A percentile compares a stretch with the other conserved stretches of the same genome.
phyloP scores from a whole-genome alignment of 1,140 invertebrate species.

The Acromyrmex echinatior region DNA sequence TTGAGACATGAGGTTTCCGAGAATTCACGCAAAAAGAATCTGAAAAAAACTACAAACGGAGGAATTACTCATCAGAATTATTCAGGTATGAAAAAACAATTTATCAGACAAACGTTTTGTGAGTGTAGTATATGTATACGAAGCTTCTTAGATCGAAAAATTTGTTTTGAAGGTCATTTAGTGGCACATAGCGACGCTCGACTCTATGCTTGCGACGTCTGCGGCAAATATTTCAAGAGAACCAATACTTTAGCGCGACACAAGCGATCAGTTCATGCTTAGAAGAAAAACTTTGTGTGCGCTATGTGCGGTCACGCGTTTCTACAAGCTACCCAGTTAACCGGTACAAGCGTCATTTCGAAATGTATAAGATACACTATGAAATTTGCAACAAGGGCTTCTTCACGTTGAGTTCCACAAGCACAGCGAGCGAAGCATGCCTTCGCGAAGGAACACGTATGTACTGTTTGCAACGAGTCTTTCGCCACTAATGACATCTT shows the following conservation, averaged over 20 bases:
- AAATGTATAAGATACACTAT: slow-evolving; percentile 82
- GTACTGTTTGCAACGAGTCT: slow-evolving; percentile 76
- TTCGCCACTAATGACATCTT: slow-evolving; percentile 82
- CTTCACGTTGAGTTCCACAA: slow-evolving; percentile 81
- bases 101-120: slow-evolving; percentile 67
- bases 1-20: background rate
- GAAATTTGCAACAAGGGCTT: slow-evolving; percentile 85
- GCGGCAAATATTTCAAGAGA: slow-evolving; percentile 86
- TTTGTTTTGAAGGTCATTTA: slow-evolving; percentile 86
- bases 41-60: background rate
- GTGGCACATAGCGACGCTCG: slow-evolving; percentile 85
- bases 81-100: background rate
- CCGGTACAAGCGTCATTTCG: slow-evolving; percentile 81
- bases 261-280: slow-evolving; percentile 78
- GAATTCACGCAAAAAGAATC: background rate
- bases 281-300: slow-evolving; percentile 81
- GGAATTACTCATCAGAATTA: background rate
- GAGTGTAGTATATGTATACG: slow-evolving; percentile 84
- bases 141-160: slow-evolving; percentile 85
- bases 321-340: slow-evolving; percentile 82
- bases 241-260: slow-evolving; percentile 84
- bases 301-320: slow-evolving; percentile 82
- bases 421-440: slow-evolving; percentile 82
- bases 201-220: slow-evolving; percentile 86
- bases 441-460: slow-evolving; percentile 80